A percentile compares a stretch with the other conserved stretches of the same genome.
phyloP scores from a whole-genome alignment of 2,797 vertebrate species.

The Smutsia gigantea region DNA sequence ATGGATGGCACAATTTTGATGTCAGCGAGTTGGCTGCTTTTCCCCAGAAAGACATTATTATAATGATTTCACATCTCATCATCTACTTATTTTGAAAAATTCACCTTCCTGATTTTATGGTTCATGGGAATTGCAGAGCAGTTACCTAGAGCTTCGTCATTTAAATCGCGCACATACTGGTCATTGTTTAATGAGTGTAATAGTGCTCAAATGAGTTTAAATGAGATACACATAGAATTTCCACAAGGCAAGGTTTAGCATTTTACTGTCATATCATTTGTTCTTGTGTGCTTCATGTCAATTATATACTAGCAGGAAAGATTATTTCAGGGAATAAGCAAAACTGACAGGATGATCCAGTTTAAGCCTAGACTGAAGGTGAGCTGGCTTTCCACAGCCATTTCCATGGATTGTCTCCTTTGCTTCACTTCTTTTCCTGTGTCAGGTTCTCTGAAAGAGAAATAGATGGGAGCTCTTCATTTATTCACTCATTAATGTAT shows the following conservation, averaged over 20 bases:
- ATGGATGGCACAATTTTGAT: not conserved
- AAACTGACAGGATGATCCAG: not conserved
- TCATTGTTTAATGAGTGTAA: not conserved
- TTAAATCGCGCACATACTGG: not conserved
- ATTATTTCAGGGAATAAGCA: not conserved
- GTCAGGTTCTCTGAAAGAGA: not conserved
- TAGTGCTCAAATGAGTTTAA: constrained; percentile 20
- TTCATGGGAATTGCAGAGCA: not conserved
- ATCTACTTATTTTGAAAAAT: constrained; percentile 38
- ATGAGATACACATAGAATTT: constrained; percentile 30
- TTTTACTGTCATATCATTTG: not conserved
- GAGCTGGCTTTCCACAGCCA: not conserved
- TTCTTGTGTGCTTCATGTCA: not conserved
- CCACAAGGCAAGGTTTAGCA: not conserved
- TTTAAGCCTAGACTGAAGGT: not conserved
- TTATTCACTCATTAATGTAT: not conserved
- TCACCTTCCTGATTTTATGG: constrained; percentile 31
- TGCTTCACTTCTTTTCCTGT: not conserved
- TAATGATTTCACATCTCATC: constrained; percentile 32
- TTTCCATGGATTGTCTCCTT: not conserved
- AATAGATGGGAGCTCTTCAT: not conserved
- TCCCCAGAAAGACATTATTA: constrained; percentile 32
- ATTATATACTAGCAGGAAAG: not conserved
- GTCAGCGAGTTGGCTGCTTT: constrained; percentile 46
- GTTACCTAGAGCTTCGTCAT: not conserved